A percentile compares a stretch with the other conserved stretches of the same genome.
These are phyloP conservation scores for Rhabdomys dilectus DNA, from an alignment of 2,113 vertebrate species.

Conservation along the genomic window DNA sequence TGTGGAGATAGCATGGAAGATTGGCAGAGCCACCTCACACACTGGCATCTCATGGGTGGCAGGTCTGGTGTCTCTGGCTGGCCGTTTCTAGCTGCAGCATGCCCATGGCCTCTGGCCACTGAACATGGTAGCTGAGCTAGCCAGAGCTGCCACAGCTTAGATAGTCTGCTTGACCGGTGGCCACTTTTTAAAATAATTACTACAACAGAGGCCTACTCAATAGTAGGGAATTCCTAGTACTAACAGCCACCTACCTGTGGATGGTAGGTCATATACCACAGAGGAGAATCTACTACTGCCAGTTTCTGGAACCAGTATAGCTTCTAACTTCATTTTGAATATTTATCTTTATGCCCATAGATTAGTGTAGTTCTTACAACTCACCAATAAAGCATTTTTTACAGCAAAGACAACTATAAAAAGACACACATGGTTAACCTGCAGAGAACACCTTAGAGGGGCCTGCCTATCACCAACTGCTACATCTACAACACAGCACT, in stretches of 20 bases:
- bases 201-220: not conserved
- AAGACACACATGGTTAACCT: not conserved
- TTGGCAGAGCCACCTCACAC: too few species aligned
- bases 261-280: not conserved
- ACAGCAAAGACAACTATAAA: not conserved
- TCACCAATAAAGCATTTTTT: not conserved
- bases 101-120: too few species aligned
- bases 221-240: not conserved
- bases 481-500: not conserved
- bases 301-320: not conserved
- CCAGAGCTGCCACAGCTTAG: too few species aligned
- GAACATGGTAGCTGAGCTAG: too few species aligned
- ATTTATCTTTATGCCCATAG: not conserved
- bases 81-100: too few species aligned
- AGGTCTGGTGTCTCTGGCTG: too few species aligned
- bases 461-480: not conserved
- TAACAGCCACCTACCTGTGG: not conserved
- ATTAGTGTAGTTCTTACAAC: not conserved
- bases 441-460: not conserved
- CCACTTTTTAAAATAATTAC: too few species aligned
- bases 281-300: not conserved
- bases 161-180: too few species aligned
- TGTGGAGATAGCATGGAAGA: too few species aligned
- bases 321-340: not conserved
- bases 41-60: too few species aligned